phyloP scores from a whole-genome alignment of 2,888 invertebrate genomes.

The Calephelis perditalis region DNA sequence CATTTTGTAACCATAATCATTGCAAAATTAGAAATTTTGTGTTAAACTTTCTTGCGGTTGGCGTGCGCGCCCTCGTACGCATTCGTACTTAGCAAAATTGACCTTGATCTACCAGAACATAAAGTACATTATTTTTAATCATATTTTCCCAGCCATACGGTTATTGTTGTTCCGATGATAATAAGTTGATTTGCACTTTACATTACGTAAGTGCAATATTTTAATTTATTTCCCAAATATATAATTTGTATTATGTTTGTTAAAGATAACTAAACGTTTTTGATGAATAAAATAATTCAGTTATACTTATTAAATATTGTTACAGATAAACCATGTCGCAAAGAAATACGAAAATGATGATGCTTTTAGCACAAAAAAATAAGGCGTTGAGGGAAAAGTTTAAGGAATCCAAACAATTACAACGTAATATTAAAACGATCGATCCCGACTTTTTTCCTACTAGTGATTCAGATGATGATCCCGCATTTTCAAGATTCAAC shows the following conservation, averaged over 20 bases:
- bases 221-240: slow-evolving; percentile 14
- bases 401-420: slow-evolving; percentile 20
- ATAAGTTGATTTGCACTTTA: slow-evolving; percentile 16
- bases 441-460: slow-evolving; percentile 20
- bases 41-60: slow-evolving; percentile 17
- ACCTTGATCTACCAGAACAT: slow-evolving; percentile 15
- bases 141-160: slow-evolving; percentile 13
- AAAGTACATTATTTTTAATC: slow-evolving; percentile 15
- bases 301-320: slow-evolving; percentile 14
- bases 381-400: slow-evolving; percentile 20
- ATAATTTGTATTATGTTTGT: slow-evolving; percentile 16
- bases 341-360: slow-evolving; percentile 23
- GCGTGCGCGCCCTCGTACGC: slow-evolving; percentile 15
- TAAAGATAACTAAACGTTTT: slow-evolving; percentile 15
- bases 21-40: slow-evolving; percentile 16
- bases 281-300: slow-evolving; percentile 14
- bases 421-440: slow-evolving; percentile 20
- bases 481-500: slow-evolving; percentile 17
- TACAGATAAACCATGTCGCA: slow-evolving; percentile 15
- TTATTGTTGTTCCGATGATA: slow-evolving; percentile 16
- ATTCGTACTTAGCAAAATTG: slow-evolving; percentile 15
- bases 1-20: slow-evolving; percentile 14
- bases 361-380: slow-evolving; percentile 21
- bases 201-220: slow-evolving; percentile 14
- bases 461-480: slow-evolving; percentile 23